Evolutionary conservation across 64 coral and sea anemone genomes (phyloP), one percentile per base, ranked within the genome.

Genomic region (Hydrozoanthus tunicans): DNA sequence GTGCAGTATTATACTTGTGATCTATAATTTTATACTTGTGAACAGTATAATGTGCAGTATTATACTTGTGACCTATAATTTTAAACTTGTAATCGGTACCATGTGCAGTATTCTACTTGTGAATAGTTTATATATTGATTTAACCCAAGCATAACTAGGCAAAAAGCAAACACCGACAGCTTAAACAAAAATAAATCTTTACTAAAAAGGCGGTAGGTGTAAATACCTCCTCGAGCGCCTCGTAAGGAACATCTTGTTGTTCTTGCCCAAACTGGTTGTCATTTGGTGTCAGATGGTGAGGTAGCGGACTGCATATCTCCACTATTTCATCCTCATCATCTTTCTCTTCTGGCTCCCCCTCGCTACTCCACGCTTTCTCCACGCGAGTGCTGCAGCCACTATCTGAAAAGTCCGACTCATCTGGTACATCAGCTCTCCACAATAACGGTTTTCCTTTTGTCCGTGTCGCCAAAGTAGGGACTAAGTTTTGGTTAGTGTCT

Each of bases 341-440:
- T 26, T 13, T 14, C 2, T 17, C 10, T 43, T 88, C 56, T 25
- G 51, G 84, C 11, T 74, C 67, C 1, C n/a, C 55, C 4, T 88
- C 84, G 15, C 84, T 88, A 25, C 84, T 88, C 56, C 69, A 72
- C 0, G 53, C 84, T 11, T 56, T 73, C 69, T 88, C 84, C 11
- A 88, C 84, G 6, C 84, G 56, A 5, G 84, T 88, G 55, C 84
- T 88, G 6, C 84, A 88, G 3, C 84, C 84, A 11, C 84, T 88
- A 1, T 88, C 84, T 0, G 84, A 88, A 24, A 32, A 88, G 54
- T 88, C 84, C 1, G 84, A 88, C 7, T 88, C 84, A 0, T 88
- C 84, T 13, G 58, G 84, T 12, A 88, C 13, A 51, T 73, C 84
- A 2, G 54, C 69, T 75, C 57, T 88, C 84, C 84, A 88, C 3